Evolutionary conservation across 2,888 invertebrate species (phyloP).

Genomic region (Falcaria lacertinaria): DNA sequence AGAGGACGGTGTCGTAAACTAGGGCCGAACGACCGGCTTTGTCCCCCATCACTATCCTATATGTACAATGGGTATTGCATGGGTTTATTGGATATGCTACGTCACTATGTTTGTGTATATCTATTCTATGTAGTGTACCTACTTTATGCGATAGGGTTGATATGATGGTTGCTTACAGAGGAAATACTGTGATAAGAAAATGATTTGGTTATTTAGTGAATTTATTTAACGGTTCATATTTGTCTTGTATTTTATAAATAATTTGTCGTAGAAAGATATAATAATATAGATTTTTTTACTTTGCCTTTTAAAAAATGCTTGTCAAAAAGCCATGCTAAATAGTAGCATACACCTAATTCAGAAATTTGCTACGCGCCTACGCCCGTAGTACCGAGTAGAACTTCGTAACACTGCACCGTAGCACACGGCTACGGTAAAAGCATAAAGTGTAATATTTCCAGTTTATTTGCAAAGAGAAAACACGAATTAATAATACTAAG

Average conservation of each 20-base stretch:
- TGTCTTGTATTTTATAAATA: too few relatives aligned
- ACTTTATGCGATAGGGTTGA: background rate
- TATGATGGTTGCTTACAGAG: too few relatives aligned
- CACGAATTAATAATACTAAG: conserved; percentile 72
- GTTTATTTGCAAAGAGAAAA: conserved; percentile 63
- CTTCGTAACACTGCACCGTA: conserved; percentile 32
- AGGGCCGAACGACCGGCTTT: conserved; percentile 27
- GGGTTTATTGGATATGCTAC: background rate
- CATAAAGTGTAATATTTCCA: conserved; percentile 62
- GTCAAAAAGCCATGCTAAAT: background rate
- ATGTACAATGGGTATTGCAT: conserved; percentile 8
- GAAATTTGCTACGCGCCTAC: background rate
- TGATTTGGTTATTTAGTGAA: too few relatives aligned
- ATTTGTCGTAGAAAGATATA: too few relatives aligned
- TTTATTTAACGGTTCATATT: too few relatives aligned
- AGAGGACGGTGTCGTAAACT: conserved; percentile 30
- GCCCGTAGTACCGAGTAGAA: conserved; percentile 23
- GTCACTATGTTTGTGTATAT: background rate
- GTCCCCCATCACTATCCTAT: conserved; percentile 21
- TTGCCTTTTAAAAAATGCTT: too few relatives aligned
- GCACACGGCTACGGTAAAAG: conserved; percentile 36
- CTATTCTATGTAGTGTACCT: background rate
- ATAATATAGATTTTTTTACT: too few relatives aligned
- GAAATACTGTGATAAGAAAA: too few relatives aligned
- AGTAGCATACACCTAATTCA: background rate